Base-by-base conservation (phyloP, 2,797 vertebrate genomes). In the Pseudomugil tenellus region DNA sequence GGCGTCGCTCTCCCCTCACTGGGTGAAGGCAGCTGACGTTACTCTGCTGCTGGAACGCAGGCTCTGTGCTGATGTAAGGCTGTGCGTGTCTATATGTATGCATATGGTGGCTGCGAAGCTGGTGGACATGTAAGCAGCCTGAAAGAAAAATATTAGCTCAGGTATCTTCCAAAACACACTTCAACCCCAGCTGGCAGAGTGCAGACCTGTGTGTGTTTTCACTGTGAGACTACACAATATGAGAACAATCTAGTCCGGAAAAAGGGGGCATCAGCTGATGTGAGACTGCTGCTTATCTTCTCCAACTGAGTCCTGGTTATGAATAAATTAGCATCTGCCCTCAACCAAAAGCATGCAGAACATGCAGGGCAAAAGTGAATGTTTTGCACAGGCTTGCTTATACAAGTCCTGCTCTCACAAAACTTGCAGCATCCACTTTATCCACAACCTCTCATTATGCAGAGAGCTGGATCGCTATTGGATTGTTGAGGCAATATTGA, bases 321-420 rank as follows among this genome's bases (percentile, higher is more conserved):
- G 81, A 90, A 91, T 90, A 88, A 89, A 86, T 90, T 51, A 91
- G 66, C 67, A 78, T 77, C 80, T 67, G 77, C 31, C 48, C 17
- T 1, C 31, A 60, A 63, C 65, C 43, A 32, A 43, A 69, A 69
- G 57, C 71, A 65, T 31, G 67, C 63, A 61, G 4, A 29, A 60
- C 63, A 57, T 31, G 52, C 69, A 55, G 53, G 25, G 52, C 63
- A 60, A 54, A 62, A 41, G 58, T 0, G 6, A 34, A 59, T 12
- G 68, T 32, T 43, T 32, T 37, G 25, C 19, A 63, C 19, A 49
- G 26, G 46, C 48, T 34, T 63, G 29, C 60, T 54, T 25, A 43
- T 39, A 51, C 41, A 17, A 26, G 13, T 8, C 35, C 12, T 17
- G 19, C 3, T 55, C n/a, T 14, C 1, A 71, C 0, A 31, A 26